Evolutionary conservation across 1,140 invertebrate genomes (phyloP).

Genomic region (Bombus terrestris): DNA sequence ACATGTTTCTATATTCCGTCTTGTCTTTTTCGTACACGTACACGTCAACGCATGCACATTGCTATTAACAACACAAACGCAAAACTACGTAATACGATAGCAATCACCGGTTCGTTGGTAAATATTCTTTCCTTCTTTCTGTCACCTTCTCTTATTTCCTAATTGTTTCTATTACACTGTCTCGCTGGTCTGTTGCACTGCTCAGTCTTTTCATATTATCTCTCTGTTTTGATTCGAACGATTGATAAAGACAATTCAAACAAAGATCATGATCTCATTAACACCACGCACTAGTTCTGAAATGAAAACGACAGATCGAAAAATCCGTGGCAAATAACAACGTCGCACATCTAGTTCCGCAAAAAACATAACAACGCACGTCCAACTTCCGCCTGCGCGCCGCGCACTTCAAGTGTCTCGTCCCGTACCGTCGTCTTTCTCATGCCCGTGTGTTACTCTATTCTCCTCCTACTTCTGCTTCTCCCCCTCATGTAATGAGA

Average conservation of each 20-base stretch:
- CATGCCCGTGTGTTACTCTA: slow-evolving; percentile 7
- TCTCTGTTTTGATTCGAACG: neutral
- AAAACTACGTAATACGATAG: neutral
- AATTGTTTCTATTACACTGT: neutral
- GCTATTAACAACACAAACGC: neutral
- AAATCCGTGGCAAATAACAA: neutral
- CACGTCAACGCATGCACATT: neutral
- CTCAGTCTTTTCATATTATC: neutral
- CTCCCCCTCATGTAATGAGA: neutral
- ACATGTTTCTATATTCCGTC: neutral
- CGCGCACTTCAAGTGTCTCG: slow-evolving; percentile 32
- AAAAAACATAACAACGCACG: slow-evolving; percentile 24
- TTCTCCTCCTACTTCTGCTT: slow-evolving; percentile 6
- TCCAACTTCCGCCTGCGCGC: neutral
- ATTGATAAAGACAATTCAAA: neutral
- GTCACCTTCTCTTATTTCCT: neutral
- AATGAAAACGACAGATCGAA: too few species aligned
- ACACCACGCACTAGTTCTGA: neutral
- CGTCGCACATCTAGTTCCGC: neutral
- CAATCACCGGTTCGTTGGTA: slow-evolving; percentile 1
- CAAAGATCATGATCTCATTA: neutral
- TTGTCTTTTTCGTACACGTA: neutral
- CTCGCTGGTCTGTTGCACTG: neutral
- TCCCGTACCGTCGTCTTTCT: slow-evolving; percentile 3
- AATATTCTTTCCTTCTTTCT: neutral